Conservation (phyloP, 2,113 vertebrate species). For the Oncorhynchus clarkii region DNA sequence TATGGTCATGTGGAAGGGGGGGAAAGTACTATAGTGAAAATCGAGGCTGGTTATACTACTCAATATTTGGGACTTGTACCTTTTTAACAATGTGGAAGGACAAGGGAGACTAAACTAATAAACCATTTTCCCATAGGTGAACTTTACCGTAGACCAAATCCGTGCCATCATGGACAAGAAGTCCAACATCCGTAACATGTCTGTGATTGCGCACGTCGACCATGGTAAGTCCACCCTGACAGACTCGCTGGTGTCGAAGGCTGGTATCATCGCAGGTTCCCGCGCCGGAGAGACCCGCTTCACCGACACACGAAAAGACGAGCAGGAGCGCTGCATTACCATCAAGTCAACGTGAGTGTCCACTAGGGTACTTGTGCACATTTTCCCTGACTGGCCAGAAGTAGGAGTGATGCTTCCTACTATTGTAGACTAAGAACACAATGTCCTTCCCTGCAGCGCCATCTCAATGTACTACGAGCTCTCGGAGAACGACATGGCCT, state of each 20-base stretch:
- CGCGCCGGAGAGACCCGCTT: slow-evolving; percentile 93
- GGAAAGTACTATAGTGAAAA: too few species aligned
- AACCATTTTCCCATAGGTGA: slow-evolving; percentile 74
- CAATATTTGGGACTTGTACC: neutral
- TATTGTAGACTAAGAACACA: neutral
- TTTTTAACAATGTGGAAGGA: too few species aligned
- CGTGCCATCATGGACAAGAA: slow-evolving; percentile 98
- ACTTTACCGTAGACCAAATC: slow-evolving; percentile 98
- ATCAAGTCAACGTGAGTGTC: slow-evolving; percentile 93
- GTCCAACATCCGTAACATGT: slow-evolving; percentile 98
- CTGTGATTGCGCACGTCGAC: slow-evolving; percentile 95
- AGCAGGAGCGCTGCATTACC: slow-evolving; percentile 96
- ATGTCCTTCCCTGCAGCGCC: slow-evolving; percentile 69
- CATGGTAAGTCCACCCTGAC: slow-evolving; percentile 95
- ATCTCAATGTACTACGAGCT: slow-evolving; percentile 94
- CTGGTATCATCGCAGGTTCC: slow-evolving; percentile 91
- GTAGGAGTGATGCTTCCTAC: too few species aligned
- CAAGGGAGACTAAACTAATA: too few species aligned
- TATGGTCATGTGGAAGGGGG: neutral
- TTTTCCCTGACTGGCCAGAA: neutral
- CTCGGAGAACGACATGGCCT: slow-evolving; percentile 83
- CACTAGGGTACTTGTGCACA: rapidly evolving
- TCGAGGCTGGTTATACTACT: neutral
- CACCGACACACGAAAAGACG: slow-evolving; percentile 93
- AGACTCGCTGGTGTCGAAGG: slow-evolving; percentile 95